Evolutionary conservation across 2,797 vertebrate genomes (phyloP), one percentile per base, ranked within the genome.

Genomic region (Varecia variegata): DNA sequence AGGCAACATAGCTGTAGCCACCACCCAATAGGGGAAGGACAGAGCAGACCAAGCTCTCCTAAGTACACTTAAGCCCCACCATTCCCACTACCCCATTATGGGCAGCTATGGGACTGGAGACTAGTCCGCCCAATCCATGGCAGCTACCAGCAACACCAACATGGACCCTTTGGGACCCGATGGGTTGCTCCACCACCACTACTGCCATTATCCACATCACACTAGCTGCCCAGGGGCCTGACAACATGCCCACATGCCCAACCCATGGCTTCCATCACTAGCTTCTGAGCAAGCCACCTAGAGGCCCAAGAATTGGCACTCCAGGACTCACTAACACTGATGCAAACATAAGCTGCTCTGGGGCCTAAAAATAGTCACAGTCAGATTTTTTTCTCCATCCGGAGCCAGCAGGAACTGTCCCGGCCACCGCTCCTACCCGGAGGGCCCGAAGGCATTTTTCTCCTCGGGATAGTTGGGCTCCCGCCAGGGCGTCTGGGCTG

Each of bases 381-480:
- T 65, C 62, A n/a, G 8, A 23, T 9, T 7, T 56, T 56, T 20
- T 27, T 35, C 50, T 27, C 14, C 7, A 70, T 52, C 38, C 50
- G 35, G 18, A 40, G 7, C 0, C 1, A 4, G 9, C 6, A 5
- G 20, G 6, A 4, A 7, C 2, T 3, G 2, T 12, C 1, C 4
- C 2, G 7, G 35, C 14, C 0, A 74, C 35, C 17, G 12, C 18
- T 43, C 27, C 1, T 15, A 0, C 5, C 3, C 6, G 7, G 6
- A 13, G 23, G 11, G 15, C 80, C 2, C 20, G 15, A 2, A 23
- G 32, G 25, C 17, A 5, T n/a, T 38, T 73, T 20, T 20, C n/a
- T 73, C 35, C 14, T 71, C 15, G 0, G 7, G 32, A 30, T 12
- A 0, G 30, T 45, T 68, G 3, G 8, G 35, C 17, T 62, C 9